Conservation (phyloP, 2,113 vertebrate species). For the Platycercus adscitus region DNA sequence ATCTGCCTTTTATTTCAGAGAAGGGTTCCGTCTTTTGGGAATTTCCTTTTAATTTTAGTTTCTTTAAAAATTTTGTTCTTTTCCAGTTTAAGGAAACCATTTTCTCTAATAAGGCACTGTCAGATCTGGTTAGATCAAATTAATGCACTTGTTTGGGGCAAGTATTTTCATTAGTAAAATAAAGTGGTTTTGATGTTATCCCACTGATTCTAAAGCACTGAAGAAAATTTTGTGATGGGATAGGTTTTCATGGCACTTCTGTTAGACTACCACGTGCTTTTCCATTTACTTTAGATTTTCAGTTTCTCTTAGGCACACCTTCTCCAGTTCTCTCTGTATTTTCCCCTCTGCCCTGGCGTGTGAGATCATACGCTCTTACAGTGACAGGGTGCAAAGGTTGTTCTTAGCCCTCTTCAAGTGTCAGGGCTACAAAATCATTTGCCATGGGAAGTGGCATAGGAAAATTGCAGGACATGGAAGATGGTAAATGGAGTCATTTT, state of each 20-base stretch:
- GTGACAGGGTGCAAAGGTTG: neutral
- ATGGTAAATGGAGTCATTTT: neutral
- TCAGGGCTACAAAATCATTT: neutral
- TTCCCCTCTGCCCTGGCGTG: too few relatives aligned
- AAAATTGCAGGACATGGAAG: neutral
- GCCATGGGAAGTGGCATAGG: neutral
- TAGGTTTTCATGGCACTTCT: neutral
- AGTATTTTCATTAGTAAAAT: neutral
- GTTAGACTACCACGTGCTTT: neutral
- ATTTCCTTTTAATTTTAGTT: neutral
- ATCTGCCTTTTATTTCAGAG: neutral
- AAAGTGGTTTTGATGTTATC: neutral
- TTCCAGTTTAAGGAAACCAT: neutral
- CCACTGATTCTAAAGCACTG: neutral
- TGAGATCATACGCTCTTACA: rapidly evolving
- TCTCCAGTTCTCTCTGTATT: neutral
- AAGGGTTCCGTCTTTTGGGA: neutral
- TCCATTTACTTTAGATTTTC: neutral
- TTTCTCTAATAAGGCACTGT: neutral
- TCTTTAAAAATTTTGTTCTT: neutral
- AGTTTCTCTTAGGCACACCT: neutral
- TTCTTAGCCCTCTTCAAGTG: neutral
- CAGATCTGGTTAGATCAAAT: neutral
- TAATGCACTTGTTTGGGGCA: neutral
- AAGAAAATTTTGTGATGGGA: neutral